Conservation (phyloP, 2,797 vertebrate species). For the Anguilla anguilla region DNA sequence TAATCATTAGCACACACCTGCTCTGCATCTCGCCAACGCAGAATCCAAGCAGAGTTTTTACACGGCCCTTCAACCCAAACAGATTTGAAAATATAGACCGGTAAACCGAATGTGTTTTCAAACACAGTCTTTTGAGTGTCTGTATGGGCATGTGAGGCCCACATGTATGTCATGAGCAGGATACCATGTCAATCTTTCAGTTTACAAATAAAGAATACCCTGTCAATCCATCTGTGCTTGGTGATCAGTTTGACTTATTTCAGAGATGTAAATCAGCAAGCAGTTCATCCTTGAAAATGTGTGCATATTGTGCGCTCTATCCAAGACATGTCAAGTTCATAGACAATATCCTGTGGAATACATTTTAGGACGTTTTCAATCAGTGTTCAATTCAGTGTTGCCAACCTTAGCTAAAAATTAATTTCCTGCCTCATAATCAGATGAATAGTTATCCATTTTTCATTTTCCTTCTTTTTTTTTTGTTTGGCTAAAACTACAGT, state of each 20-base stretch:
- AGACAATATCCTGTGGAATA: background rate
- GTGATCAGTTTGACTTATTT: slow-evolving; percentile 26
- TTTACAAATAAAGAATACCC: too few species aligned
- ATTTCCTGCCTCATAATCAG: too few species aligned
- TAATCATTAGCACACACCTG: slow-evolving; percentile 87
- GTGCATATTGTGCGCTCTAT: background rate
- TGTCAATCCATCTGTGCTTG: background rate
- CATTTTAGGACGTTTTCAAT: background rate
- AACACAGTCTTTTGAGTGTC: background rate
- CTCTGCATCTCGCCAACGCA: slow-evolving; percentile 70
- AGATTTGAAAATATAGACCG: slow-evolving; percentile 30
- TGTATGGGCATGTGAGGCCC: slow-evolving; percentile 5
- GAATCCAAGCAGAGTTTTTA: slow-evolving; percentile 74
- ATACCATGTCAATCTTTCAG: background rate
- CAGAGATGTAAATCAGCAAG: background rate
- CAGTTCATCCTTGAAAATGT: background rate
- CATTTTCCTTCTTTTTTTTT: too few species aligned
- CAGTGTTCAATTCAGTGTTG: too few species aligned
- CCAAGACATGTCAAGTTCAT: background rate
- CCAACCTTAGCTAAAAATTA: too few species aligned
- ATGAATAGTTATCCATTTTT: too few species aligned
- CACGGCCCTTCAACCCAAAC: slow-evolving; percentile 47
- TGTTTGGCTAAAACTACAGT: too few species aligned
- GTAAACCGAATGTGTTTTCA: slow-evolving; percentile 5
- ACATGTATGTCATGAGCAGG: slow-evolving; percentile 17